These are phyloP conservation scores for Herminia tarsipennalis DNA, from an alignment of 2,888 invertebrate genomes.

Conservation along the genomic window DNA sequence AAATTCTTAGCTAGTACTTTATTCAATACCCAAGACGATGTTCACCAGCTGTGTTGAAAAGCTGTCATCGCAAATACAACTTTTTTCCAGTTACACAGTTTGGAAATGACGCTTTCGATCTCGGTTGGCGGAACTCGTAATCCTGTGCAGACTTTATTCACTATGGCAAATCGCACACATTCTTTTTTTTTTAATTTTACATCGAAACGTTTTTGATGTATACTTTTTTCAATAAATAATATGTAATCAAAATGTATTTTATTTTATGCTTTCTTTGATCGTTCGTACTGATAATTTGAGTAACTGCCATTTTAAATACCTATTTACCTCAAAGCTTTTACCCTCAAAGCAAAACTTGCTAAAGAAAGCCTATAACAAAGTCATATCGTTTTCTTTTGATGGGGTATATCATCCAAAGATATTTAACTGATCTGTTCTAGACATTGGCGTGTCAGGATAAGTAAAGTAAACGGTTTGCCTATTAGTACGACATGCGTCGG, in stretches of 20 bases:
- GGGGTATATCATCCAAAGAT: too few species aligned
- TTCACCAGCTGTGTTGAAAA: constrained; percentile 19
- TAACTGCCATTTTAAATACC: too few species aligned
- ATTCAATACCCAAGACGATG: constrained; percentile 23
- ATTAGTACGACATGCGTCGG: too few species aligned
- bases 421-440: too few species aligned
- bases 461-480: too few species aligned
- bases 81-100: constrained; percentile 12
- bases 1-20: constrained; percentile 34
- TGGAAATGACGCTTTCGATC: constrained; percentile 8
- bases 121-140: constrained; percentile 24
- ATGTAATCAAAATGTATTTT: constrained; percentile 67
- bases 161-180: constrained; percentile 55
- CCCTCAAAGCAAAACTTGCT: too few species aligned
- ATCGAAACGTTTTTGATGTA: constrained; percentile 83
- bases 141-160: constrained; percentile 41
- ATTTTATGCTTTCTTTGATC: constrained; percentile 6
- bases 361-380: too few species aligned
- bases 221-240: constrained; percentile 80
- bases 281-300: too few species aligned
- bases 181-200: constrained; percentile 81
- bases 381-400: too few species aligned
- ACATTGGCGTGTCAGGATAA: too few species aligned
- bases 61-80: constrained; percentile 4
- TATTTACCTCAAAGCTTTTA: too few species aligned